A percentile compares a stretch with the other conserved stretches of the same genome.
These are phyloP conservation scores for Propithecus coquereli DNA, from an alignment of 2,113 vertebrate species.

Conservation along the genomic window DNA sequence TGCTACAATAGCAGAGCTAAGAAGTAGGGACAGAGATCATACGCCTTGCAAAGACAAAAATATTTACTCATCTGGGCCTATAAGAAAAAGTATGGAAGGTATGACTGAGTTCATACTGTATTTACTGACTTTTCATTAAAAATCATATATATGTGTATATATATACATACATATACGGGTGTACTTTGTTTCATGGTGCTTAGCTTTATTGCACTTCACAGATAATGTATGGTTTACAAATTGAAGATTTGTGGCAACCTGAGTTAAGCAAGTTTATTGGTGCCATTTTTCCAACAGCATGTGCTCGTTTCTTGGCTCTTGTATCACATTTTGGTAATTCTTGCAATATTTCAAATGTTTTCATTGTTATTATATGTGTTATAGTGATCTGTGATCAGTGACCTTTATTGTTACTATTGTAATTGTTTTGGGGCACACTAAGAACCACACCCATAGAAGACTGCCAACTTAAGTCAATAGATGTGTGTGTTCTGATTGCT, in stretches of 20 bases:
- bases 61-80: not conserved
- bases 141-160: not conserved
- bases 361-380: not conserved
- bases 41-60: not conserved
- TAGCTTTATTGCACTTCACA: not conserved
- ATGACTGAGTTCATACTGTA: not conserved
- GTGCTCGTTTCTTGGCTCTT: not conserved
- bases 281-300: not conserved
- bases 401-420: not conserved
- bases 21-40: not conserved
- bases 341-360: not conserved
- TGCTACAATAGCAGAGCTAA: not conserved
- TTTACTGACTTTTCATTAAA: not conserved
- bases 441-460: not conserved
- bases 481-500: not conserved
- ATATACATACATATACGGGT: not conserved
- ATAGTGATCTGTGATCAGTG: not conserved
- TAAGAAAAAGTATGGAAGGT: not conserved
- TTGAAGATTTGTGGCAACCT: not conserved
- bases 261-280: not conserved
- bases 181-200: not conserved
- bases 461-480: not conserved
- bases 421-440: not conserved
- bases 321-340: not conserved
- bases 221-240: not conserved